A percentile compares a stretch with the other conserved stretches of the same genome.
These are phyloP conservation scores for Hippocampus kuda DNA, from an alignment of 2,797 vertebrate genomes.

Conservation along the genomic window DNA sequence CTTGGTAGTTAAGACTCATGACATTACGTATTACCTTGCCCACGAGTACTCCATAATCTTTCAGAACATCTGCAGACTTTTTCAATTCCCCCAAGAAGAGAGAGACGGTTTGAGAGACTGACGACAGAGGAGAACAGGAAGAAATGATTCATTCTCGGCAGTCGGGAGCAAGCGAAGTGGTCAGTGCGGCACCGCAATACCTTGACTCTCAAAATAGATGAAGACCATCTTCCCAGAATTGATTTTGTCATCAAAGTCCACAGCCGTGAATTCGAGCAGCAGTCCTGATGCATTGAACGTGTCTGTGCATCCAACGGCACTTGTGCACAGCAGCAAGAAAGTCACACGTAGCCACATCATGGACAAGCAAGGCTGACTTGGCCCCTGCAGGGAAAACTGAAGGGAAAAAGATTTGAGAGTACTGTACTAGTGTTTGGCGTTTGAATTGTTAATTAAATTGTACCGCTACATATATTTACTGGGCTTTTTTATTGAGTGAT, in stretches of 20 bases:
- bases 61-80: constrained; percentile 67
- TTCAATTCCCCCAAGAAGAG: constrained; percentile 74
- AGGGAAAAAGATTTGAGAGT: neutral
- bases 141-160: neutral
- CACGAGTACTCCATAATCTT: constrained; percentile 77
- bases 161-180: neutral
- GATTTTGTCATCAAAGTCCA: constrained; percentile 51
- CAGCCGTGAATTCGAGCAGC: constrained; percentile 37
- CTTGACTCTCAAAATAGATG: constrained; percentile 73
- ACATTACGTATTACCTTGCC: constrained; percentile 65
- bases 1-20: neutral
- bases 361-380: neutral
- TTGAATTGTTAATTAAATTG: neutral
- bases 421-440: neutral
- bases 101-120: constrained; percentile 62
- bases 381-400: neutral
- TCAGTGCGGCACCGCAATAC: constrained; percentile 37
- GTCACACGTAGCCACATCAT: constrained; percentile 34
- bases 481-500: neutral
- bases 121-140: constrained; percentile 3
- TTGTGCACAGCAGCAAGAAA: constrained; percentile 41
- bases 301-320: constrained; percentile 29
- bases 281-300: constrained; percentile 40
- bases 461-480: neutral
- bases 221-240: constrained; percentile 73